phyloP scores from a whole-genome alignment of 1,140 invertebrate genomes.

The Rhyacophila brunnea region DNA sequence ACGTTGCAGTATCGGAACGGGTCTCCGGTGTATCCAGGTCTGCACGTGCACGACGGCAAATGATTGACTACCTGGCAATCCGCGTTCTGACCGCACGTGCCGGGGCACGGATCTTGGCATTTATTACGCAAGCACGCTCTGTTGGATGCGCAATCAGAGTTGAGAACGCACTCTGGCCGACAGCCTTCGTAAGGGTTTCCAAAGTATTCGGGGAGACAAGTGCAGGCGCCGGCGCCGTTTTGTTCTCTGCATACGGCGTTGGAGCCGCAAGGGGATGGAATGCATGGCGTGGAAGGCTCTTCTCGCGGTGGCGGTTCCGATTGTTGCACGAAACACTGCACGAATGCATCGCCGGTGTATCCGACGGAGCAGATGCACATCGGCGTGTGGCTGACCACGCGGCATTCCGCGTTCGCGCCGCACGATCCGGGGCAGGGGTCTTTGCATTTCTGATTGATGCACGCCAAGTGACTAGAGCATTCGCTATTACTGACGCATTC shows the following conservation, averaged over 20 bases:
- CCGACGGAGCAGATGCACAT: constrained; percentile 61
- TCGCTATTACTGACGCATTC: constrained; percentile 73
- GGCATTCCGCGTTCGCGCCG: constrained; percentile 66
- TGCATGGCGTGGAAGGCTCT: constrained; percentile 51
- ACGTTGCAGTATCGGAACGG: constrained; percentile 56
- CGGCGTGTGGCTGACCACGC: constrained; percentile 65
- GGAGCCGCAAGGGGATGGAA: constrained; percentile 66
- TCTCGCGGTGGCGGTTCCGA: constrained; percentile 40
- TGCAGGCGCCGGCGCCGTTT: constrained; percentile 62
- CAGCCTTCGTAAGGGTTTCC: constrained; percentile 69
- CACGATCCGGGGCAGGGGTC: constrained; percentile 75
- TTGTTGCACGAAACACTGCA: constrained; percentile 47
- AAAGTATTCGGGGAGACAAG: constrained; percentile 63
- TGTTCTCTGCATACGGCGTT: constrained; percentile 65
- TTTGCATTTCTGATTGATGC: constrained; percentile 69
- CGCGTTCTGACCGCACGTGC: constrained; percentile 64
- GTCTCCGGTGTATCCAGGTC: constrained; percentile 60
- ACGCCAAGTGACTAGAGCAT: constrained; percentile 69
- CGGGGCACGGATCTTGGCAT: constrained; percentile 66
- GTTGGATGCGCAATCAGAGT: constrained; percentile 63
- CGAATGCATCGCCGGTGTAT: constrained; percentile 61
- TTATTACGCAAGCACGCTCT: constrained; percentile 61
- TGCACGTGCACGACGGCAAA: constrained; percentile 57
- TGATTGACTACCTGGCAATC: constrained; percentile 63
- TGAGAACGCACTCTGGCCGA: constrained; percentile 63